phyloP scores from a whole-genome alignment of 2,888 invertebrate genomes.

The Eilema griseolum region DNA sequence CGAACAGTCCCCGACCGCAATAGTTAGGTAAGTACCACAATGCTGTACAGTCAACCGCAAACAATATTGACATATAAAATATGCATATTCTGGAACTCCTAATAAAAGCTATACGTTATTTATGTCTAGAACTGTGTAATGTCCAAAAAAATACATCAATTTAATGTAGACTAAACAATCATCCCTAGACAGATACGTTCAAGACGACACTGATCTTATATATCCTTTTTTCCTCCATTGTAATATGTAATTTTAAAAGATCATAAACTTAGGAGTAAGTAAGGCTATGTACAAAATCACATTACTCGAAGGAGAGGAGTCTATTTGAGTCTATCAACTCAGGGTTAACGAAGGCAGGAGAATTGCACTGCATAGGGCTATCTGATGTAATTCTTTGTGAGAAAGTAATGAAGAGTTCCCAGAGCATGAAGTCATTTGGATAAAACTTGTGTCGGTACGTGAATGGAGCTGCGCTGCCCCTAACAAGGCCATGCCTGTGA shows the following conservation, averaged over 20 bases:
- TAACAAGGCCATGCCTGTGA: slow-evolving; percentile 62
- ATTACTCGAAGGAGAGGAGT: background rate
- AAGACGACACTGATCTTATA: background rate
- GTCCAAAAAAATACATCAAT: no score
- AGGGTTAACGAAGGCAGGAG: background rate
- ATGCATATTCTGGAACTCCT: no score
- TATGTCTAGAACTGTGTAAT: background rate
- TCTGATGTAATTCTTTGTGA: background rate
- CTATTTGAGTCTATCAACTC: no score
- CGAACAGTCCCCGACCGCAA: no score
- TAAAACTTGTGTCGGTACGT: slow-evolving; percentile 23
- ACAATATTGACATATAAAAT: no score
- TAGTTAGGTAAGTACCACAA: no score
- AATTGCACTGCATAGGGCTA: background rate
- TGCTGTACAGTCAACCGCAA: no score
- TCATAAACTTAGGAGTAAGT: no score
- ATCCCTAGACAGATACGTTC: background rate
- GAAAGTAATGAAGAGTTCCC: slow-evolving; percentile 10
- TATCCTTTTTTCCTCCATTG: background rate
- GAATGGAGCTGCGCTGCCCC: slow-evolving; percentile 39
- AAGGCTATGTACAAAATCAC: background rate
- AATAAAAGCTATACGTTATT: background rate
- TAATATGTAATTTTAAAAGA: background rate
- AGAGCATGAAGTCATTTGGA: slow-evolving; percentile 49
- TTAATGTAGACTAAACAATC: no score